Evolutionary conservation across 2,113 vertebrate species (phyloP).

Genomic region (Stercorarius parasiticus): DNA sequence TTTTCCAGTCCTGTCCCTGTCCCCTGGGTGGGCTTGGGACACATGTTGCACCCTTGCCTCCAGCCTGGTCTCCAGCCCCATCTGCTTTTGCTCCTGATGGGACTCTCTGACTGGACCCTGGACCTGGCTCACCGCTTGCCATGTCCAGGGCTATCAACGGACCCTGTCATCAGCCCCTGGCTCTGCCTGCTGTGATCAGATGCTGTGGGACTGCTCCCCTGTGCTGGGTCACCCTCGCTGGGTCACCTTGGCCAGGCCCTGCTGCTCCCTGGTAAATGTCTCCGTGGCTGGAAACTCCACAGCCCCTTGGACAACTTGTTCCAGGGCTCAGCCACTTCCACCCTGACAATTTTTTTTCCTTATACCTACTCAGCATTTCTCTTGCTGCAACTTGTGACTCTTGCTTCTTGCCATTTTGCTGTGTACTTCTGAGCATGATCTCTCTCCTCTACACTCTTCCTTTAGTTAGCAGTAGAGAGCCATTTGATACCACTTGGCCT

Average conservation of each 20-base stretch:
- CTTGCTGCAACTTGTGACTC: not conserved
- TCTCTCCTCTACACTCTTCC: not conserved
- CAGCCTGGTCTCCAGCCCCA: not conserved
- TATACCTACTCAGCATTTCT: not conserved
- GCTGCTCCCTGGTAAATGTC: not conserved
- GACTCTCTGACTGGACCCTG: not conserved
- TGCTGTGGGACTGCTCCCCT: not conserved
- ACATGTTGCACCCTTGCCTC: not conserved
- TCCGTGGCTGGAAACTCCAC: not conserved
- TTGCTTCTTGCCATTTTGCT: not conserved
- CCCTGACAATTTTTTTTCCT: not conserved
- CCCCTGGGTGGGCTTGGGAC: not conserved
- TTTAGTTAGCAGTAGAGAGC: not conserved
- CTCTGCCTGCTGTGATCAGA: not conserved
- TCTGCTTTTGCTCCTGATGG: not conserved
- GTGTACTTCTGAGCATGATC: not conserved
- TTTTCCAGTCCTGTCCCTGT: not conserved
- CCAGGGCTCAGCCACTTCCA: not conserved
- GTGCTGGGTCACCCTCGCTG: not conserved
- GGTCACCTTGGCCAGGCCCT: not conserved
- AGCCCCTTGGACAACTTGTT: not conserved
- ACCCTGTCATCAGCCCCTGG: not conserved
- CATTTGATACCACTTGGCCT: not conserved
- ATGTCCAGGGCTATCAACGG: too few species aligned
- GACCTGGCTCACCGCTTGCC: not conserved